Evolutionary conservation across 2,888 invertebrate genomes (phyloP), one percentile per base, ranked within the genome.

Genomic region (Ctena decussata): DNA sequence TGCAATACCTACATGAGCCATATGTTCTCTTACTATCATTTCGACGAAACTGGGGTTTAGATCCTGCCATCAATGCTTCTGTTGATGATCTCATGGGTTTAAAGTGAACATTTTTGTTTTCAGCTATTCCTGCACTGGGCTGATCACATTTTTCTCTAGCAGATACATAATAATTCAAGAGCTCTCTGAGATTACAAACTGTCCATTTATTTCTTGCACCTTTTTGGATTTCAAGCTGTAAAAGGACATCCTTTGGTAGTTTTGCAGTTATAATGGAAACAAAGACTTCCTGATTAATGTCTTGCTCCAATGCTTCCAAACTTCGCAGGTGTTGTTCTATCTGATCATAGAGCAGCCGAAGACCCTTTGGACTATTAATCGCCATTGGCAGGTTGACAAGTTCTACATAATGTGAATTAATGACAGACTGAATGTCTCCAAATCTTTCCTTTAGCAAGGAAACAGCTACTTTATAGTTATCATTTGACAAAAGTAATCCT

Each of bases 321-420:
- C 71, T 77, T 46, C 82, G 35, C 6, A 82, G 24, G 46, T 71
- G 82, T n/a, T 39, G 71, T 21, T 82, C 77, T 32, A 60, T 27
- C 6, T 39, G 39, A 15, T 80, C 74, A 12, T 46, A 35, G 3
- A 75, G 75, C 30, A 37, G 18, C 37, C 82, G 39, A 27, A 82
- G 41, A 30, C 65, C 44, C 12, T 46, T 53, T 75, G 21, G 1
- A 27, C 46, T 18, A 74, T 32, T n/a, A n/a, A n/a, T n/a, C n/a
- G n/a, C n/a, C n/a, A n/a, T n/a, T n/a, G n/a, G n/a, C n/a, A n/a
- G n/a, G 57, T 78, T 82, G 6, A 83, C 69, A 0, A 83, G 70
- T 39, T n/a, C n/a, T n/a, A 39, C 75, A 44, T 78, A 78, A 53
- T 78, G 78, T 0, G 78, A 53, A 57, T 83, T 74, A 1, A 78